phyloP scores from a whole-genome alignment of 2,888 invertebrate genomes.

The Ligdia adustata region DNA sequence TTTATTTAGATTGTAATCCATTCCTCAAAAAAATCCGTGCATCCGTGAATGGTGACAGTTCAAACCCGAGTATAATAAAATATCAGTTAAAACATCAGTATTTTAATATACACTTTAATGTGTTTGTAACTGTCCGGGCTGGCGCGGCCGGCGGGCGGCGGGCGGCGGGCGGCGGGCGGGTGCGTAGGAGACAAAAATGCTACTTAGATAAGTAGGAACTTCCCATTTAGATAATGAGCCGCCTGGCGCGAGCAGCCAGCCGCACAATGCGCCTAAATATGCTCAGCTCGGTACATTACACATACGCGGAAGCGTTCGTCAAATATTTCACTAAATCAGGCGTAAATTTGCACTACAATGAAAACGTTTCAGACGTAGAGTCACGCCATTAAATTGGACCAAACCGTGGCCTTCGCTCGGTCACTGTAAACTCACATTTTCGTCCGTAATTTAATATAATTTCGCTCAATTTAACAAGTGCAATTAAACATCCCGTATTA shows the following conservation, averaged over 20 bases:
- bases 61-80: neutral
- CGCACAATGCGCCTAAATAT: conserved; percentile 19
- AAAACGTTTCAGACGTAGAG: neutral
- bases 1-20: no score
- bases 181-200: conserved; percentile 60
- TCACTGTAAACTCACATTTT: neutral
- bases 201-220: conserved; percentile 66
- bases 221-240: conserved; percentile 68
- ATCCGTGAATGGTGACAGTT: conserved; percentile 3
- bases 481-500: conserved; percentile 24
- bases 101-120: conserved; percentile 21
- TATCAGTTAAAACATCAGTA: conserved; percentile 5
- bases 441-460: conserved; percentile 1
- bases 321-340: conserved; percentile 2
- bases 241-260: conserved; percentile 38
- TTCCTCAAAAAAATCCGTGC: no score
- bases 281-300: conserved; percentile 5
- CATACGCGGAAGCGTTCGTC: conserved; percentile 12
- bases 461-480: conserved; percentile 20
- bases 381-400: conserved; percentile 8
- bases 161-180: no score
- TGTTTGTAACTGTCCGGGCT: conserved; percentile 14
- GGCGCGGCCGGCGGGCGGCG: no score
- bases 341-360: conserved; percentile 1
- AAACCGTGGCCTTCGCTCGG: conserved; percentile 9